Evolutionary conservation across 2,113 vertebrate species (phyloP), one percentile per base, ranked within the genome.

Genomic region (Psilopogon haemacephalus): DNA sequence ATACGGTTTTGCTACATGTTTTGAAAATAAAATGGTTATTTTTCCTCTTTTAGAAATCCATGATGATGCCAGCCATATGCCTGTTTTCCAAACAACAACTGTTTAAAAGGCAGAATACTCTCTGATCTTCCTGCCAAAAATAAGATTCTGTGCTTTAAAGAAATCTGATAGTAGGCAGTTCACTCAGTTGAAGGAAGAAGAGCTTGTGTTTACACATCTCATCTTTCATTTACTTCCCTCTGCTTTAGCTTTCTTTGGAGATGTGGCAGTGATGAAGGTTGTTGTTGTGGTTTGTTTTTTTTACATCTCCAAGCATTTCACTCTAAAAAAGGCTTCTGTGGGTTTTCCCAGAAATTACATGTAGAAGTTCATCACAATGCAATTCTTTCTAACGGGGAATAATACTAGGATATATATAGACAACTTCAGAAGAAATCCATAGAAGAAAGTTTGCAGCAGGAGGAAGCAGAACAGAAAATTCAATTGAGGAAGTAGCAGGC

Each of bases 81-180:
- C 97, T 97, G 91, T 94, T 97, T 97, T 97, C 97, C 96, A 97
- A 98, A 97, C 95, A 97, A 96, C 97, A 97, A 97, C 95, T 97
- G 96, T 92, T 96, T 91, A 92, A 88, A 95, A 93, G 92, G 78
- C 84, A 93, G 89, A 96, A 94, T 74, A 96, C 48, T 94, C 95
- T 97, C 60, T 96, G 94, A 96, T 75, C 88, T 97, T 91, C 89
- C 85, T 96, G 97, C 96, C 97, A 97, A 97, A 93, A 97, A 94
- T 26, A 95, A 93, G 86, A 94, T 94, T 97, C 95, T 96, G 90
- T 58, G 91, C 86, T 80, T 96, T 93, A 42, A 85, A 89, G 84
- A 95, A 85, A 95, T 93, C 64, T 93, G 90, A 95, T 77, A 94
- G 74, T 28, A 94, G 70, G 75, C 90, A 89, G 35, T 71, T 95